phyloP scores from a whole-genome alignment of 2,888 invertebrate species.

The Epinotia ramella region DNA sequence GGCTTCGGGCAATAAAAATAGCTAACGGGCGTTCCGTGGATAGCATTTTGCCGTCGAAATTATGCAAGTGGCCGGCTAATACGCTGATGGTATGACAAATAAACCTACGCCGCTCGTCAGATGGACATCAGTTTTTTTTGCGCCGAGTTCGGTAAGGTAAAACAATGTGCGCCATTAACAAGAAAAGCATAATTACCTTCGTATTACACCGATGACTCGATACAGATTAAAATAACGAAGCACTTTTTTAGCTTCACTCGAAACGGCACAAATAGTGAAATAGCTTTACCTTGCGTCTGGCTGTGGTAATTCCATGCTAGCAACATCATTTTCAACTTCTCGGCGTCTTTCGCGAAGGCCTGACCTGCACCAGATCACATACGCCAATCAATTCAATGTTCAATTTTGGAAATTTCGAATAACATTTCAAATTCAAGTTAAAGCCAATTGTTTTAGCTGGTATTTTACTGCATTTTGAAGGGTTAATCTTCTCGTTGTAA shows the following conservation, averaged over 20 bases:
- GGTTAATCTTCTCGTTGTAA: conserved; percentile 23
- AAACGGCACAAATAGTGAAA: conserved; percentile 46
- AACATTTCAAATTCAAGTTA: conserved; percentile 46
- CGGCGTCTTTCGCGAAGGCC: conserved; percentile 91
- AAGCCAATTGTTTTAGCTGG: conserved; percentile 65
- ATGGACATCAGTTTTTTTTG: conserved; percentile 21
- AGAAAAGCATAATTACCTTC: conserved; percentile 22
- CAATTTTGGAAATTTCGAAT: conserved; percentile 61
- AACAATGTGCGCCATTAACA: conserved; percentile 29
- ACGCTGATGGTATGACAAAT: conserved; percentile 51
- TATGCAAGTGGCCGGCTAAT: conserved; percentile 58
- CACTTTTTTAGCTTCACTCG: conserved; percentile 26
- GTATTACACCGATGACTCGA: conserved; percentile 6
- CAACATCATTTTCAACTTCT: conserved; percentile 95
- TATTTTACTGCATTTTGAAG: conserved; percentile 61
- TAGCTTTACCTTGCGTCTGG: conserved; percentile 87
- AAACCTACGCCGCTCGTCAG: conserved; percentile 21
- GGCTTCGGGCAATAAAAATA: conserved; percentile 76
- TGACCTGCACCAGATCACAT: conserved; percentile 85
- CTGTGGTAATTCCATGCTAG: conserved; percentile 95
- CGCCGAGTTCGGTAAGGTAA: conserved; percentile 13
- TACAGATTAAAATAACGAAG: conserved; percentile 33
- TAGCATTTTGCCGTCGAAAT: conserved; percentile 58
- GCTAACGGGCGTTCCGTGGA: conserved; percentile 54
- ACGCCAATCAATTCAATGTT: conserved; percentile 73